Base-by-base conservation (phyloP, 2,888 invertebrate species). In the Aphodius granarius region DNA sequence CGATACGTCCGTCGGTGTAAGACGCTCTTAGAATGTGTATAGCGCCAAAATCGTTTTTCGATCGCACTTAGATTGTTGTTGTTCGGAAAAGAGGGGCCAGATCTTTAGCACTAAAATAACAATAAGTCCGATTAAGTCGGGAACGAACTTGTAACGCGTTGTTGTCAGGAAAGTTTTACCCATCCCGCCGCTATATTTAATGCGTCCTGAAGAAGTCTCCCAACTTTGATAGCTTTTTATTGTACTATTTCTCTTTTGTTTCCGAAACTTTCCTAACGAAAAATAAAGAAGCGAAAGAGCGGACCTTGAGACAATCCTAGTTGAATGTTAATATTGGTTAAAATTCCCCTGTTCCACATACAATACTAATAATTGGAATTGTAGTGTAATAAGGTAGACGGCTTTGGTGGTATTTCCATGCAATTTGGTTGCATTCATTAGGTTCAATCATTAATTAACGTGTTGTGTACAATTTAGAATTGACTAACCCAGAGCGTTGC, bases 171-270 rank as follows among this genome's bases (percentile, higher is more conserved):
- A 68, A 68, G 20, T 18, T 68, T 22, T 22, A n/a, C 22, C 20
- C 18, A 16, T 3, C 20, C 9, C 68, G 19, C n/a, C 73, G 63
- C 73, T 66, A 72, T 76, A 73, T 74, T 75, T 76, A 76, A 76
- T 73, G 66, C 73, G 21, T 73, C 73, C 73, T 22, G 43, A 6
- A 13, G 72, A 68, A 71, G 71, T 74, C 76, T 74, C 62, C 73
- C 70, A 76, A 76, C 73, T 76, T 76, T 74, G 76, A 73, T 74
- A 73, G 73, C 68, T 71, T 76, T 76, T 74, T 71, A 76, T 76
- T 73, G 71, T 71, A 76, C 73, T 73, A 72, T 74, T 76, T 71
- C 71, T 63, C 74, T 63, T 71, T 75, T 73, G 73, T 68, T 68
- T 22, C 62, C 43, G 64, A 71, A 76, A 73, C 68, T 73, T 73